These are phyloP conservation scores for Zaprionus africanus DNA, from an alignment of 1,140 invertebrate species.

Conservation along the genomic window DNA sequence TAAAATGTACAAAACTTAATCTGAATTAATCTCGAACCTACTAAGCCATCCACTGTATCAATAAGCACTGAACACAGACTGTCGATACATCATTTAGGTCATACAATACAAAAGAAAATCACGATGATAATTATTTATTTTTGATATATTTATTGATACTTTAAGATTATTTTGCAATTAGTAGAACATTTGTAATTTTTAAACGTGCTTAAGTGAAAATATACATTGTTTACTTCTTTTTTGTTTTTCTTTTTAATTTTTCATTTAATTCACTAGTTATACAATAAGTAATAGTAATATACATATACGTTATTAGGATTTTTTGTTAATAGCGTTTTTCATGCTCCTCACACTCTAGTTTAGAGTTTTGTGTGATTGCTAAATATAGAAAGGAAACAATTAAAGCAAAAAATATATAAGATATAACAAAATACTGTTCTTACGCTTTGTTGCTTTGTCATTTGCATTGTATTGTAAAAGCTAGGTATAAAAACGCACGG, in stretches of 20 bases:
- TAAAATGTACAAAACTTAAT: too few species aligned
- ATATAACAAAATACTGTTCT: slow-evolving; percentile 78
- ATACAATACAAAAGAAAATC: background rate
- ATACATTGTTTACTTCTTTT: slow-evolving; percentile 56
- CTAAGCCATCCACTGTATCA: too few species aligned
- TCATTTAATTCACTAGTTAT: slow-evolving; percentile 75
- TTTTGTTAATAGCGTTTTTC: slow-evolving; percentile 67
- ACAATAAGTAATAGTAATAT: slow-evolving; percentile 79
- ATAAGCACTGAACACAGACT: too few species aligned
- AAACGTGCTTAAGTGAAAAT: slow-evolving; percentile 79
- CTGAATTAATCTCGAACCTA: too few species aligned
- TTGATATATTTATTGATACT: slow-evolving; percentile 66
- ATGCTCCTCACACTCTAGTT: slow-evolving; percentile 35
- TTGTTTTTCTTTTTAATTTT: slow-evolving; percentile 25
- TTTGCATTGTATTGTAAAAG: slow-evolving; percentile 69
- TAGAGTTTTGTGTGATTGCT: slow-evolving; percentile 55
- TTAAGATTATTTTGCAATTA: slow-evolving; percentile 64
- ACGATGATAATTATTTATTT: slow-evolving; percentile 11
- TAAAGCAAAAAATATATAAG: slow-evolving; percentile 56
- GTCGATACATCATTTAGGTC: too few species aligned
- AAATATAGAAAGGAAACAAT: slow-evolving; percentile 63
- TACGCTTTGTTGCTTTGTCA: slow-evolving; percentile 68
- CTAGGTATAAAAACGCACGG: slow-evolving; percentile 71
- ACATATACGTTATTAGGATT: slow-evolving; percentile 60
- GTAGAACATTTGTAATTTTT: slow-evolving; percentile 73